Evolutionary conservation across 2,113 vertebrate genomes (phyloP), one percentile per base, ranked within the genome.

Genomic region (Nerophis lumbriciformis): DNA sequence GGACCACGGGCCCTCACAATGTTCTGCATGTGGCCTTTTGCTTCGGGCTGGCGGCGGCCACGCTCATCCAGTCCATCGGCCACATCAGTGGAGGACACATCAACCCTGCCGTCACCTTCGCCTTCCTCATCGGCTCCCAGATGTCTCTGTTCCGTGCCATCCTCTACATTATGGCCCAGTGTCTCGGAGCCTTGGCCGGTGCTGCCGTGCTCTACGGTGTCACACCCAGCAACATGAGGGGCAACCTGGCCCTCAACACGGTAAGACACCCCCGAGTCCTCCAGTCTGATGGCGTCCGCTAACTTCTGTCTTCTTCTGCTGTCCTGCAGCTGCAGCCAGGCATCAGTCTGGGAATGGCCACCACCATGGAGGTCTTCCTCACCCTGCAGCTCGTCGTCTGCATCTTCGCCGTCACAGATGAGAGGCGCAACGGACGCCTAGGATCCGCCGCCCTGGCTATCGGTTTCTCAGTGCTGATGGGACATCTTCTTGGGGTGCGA

Each of bases 401-500:
- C 87, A 84, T 93, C 88, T 92, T 98, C 56, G 94, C 95, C 48
- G 94, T 94, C 35, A 95, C 92, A 1, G 95, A 97, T 3, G 93
- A 96, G 71, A 90, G 95, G 49, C 89, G 93, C 28, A 94, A 95
- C 9, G 93, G 94, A 39, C 94, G 90, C 53, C 72, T 94, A 54
- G 92, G 91, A 66, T 94, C 93, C 2, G 93, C 94, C 5, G 93
- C 95, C 11, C 79, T 98, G 61, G 93, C 94, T 57, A 88, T 98
- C 7, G 96, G 96, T 73, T 93, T 97, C 84, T 96, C 95, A 63
- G 93, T 98, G 63, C 91, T 95, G 68, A 84, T 95, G 67, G 95
- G 96, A 7, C 96, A 97, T 83, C 92, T 98, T 72, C 91, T 96
- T n/a, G 96, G 95, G 92, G 96, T 98, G 92, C 92, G 91, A 67